These are phyloP conservation scores for Chrysaora quinquecirrha DNA, from an alignment of 30 jellyfish, hydroid and myxozoan genomes.

Conservation along the genomic window DNA sequence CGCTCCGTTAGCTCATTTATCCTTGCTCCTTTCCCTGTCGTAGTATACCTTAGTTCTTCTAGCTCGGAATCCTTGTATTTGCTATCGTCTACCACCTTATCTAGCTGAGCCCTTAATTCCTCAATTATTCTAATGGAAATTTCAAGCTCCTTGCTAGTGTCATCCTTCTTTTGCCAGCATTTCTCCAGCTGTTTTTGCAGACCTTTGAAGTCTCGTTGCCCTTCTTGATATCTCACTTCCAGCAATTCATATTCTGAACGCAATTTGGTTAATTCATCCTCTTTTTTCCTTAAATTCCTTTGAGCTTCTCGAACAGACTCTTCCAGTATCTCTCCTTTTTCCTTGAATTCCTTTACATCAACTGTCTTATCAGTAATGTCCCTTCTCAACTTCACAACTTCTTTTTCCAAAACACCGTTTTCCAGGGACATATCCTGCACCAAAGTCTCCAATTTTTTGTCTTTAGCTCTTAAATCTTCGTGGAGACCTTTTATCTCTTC, in stretches of 20 bases:
- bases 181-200: conserved; percentile 44
- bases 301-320: neutral
- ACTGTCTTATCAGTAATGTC: neutral
- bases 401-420: conserved; percentile 19
- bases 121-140: neutral
- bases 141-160: neutral
- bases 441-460: neutral
- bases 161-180: conserved; percentile 45
- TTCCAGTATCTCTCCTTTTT: neutral
- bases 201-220: conserved; percentile 24
- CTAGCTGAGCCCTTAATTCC: conserved; percentile 2
- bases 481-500: neutral
- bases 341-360: neutral
- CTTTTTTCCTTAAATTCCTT: neutral
- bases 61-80: neutral
- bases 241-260: neutral
- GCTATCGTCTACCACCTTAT: neutral
- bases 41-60: neutral
- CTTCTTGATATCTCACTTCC: neutral
- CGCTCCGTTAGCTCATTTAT: neutral
- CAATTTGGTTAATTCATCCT: neutral
- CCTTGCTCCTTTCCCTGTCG: neutral
- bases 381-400: conserved; percentile 16
- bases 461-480: neutral
- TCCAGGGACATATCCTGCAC: neutral